A percentile compares a stretch with the other conserved stretches of the same genome.
Conservation (phyloP, 2,113 vertebrate species). For the Epinephelus cyanopodus region DNA sequence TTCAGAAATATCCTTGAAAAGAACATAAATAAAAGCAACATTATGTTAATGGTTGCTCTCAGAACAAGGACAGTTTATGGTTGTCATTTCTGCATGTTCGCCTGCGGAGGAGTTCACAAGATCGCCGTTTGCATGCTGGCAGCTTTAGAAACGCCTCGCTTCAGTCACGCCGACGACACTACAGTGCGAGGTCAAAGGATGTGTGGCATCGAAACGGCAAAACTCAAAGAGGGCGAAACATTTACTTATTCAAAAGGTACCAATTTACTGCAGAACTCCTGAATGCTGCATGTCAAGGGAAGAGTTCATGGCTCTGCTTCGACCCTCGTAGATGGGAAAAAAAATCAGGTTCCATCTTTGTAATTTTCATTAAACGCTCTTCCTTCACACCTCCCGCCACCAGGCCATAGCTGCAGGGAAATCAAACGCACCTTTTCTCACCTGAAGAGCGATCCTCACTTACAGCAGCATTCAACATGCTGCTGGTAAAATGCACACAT, state of each 20-base stretch:
- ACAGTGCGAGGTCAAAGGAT: conserved; percentile 42
- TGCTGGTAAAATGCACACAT: conserved; percentile 66
- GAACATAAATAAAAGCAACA: conserved; percentile 15
- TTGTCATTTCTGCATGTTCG: not conserved
- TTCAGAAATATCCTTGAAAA: conserved; percentile 5
- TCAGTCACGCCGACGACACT: conserved; percentile 16
- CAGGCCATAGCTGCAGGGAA: conserved; percentile 42
- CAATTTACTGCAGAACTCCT: conserved; percentile 49
- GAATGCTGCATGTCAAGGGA: conserved; percentile 42
- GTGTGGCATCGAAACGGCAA: conserved; percentile 28
- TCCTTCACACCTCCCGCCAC: conserved; percentile 42
- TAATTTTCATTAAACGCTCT: conserved; percentile 57
- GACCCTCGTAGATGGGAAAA: conserved; percentile 23
- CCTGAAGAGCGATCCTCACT: conserved; percentile 45
- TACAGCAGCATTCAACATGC: not conserved
- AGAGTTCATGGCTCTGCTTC: conserved; percentile 50
- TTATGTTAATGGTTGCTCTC: conserved; percentile 35
- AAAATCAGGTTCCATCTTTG: conserved; percentile 39
- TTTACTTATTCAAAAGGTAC: conserved; percentile 61
- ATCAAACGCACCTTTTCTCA: conserved; percentile 58
- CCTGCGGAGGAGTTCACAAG: conserved; percentile 15
- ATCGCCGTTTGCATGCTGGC: conserved; percentile 30
- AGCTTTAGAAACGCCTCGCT: conserved; percentile 3
- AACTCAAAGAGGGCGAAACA: conserved; percentile 51
- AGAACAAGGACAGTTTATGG: conserved; percentile 12